A percentile compares a stretch with the other conserved stretches of the same genome.
Evolutionary conservation across 2,888 invertebrate species (phyloP).

Genomic region (Lypha dubia): DNA sequence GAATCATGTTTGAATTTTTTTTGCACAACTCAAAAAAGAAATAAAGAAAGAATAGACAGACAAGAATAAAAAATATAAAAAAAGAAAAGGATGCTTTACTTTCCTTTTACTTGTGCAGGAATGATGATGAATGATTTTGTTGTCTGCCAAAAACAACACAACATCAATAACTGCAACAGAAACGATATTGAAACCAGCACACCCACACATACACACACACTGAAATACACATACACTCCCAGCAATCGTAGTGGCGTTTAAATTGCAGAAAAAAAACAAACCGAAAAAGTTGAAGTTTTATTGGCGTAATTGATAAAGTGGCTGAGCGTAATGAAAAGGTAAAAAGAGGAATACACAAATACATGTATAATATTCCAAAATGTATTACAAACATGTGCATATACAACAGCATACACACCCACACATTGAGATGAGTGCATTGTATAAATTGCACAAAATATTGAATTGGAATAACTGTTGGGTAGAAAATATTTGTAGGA

Average conservation of each 20-base stretch:
- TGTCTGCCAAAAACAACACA: conserved; percentile 41
- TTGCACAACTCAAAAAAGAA: conserved; percentile 10
- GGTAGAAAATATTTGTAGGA: conserved; percentile 50
- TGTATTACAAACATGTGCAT: conserved; percentile 22
- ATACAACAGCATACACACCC: neutral
- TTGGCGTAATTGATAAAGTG: conserved; percentile 73
- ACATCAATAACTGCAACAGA: conserved; percentile 8
- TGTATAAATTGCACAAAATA: conserved; percentile 34
- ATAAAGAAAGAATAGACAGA: conserved; percentile 2
- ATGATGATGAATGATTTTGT: conserved; percentile 63
- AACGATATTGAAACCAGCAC: conserved; percentile 31
- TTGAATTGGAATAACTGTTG: conserved; percentile 54
- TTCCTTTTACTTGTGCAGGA: conserved; percentile 21
- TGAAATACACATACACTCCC: neutral
- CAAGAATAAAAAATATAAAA: conserved; percentile 4
- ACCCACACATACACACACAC: conserved; percentile 15
- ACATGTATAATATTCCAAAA: conserved; percentile 37
- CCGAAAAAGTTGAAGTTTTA: conserved; percentile 66
- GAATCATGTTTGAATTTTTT: conserved; percentile 52
- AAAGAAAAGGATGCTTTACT: neutral
- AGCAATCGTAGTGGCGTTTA: conserved; percentile 54
- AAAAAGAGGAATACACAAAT: conserved; percentile 40
- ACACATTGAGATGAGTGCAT: neutral
- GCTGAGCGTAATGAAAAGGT: conserved; percentile 70
- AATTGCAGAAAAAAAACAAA: conserved; percentile 48